Base-by-base conservation (phyloP, 1,140 invertebrate genomes). In the Drosophila paulistorum region DNA sequence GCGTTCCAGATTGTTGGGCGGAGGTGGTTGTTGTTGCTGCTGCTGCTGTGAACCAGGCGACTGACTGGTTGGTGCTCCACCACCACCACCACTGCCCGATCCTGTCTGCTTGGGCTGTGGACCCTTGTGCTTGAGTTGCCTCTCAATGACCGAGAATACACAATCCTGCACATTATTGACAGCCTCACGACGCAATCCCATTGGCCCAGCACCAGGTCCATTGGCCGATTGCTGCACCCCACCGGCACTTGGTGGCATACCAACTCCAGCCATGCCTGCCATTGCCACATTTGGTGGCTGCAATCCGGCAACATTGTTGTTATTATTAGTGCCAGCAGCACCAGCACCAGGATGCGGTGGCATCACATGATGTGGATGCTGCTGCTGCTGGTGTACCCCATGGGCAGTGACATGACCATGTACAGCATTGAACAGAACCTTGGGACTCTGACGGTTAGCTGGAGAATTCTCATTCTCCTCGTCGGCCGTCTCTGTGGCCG, bases 401-500 rank as follows among this genome's bases (percentile, higher is more conserved):
- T 78, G 68, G 0, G 51, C 67, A 9, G 71, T 65, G 30, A 41
- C 55, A 64, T 61, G 82, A 62, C 60, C 68, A 78, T 75, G 71
- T 1, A 62, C 58, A 26, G 78, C 62, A 57, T 58, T 84, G 20
- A 91, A 79, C 20, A 85, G 85, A 0, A 92, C 87, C 62, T 93
- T 93, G 37, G 92, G 92, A 77, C 92, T 93, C 65, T 93, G 92
- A 0, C 92, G 85, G 61, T 93, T 93, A 23, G 92, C 93, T 26
- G 94, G 94, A 59, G 94, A 93, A 55, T 92, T 91, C 66, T 94
- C 94, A 66, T 94, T 94, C 87, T 94, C 96, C 93, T 97, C 96
- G 90, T 97, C 96, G 45, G 96, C 96, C 48, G 96, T 97, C 93
- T 97, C 96, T 55, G 97, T 97, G 60, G 96, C 96, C 66, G 95